These are phyloP conservation scores for Hycleus phaleratus DNA, from an alignment of 1,140 invertebrate genomes.

Conservation along the genomic window DNA sequence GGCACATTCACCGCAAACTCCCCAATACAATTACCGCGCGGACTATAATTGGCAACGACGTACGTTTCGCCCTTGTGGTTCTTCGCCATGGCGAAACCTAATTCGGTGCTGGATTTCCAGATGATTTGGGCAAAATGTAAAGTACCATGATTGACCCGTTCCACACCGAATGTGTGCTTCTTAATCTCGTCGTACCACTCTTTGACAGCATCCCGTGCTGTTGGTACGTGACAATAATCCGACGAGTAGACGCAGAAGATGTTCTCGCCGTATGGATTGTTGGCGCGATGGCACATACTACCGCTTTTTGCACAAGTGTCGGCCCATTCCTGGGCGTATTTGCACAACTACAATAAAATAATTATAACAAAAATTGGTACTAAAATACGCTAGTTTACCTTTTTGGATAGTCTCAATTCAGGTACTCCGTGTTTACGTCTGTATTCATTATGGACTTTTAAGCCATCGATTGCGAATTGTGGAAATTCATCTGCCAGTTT, in stretches of 20 bases:
- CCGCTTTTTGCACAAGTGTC: slow-evolving; percentile 62
- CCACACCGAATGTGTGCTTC: slow-evolving; percentile 52
- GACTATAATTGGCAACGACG: slow-evolving; percentile 73
- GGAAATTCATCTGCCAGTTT: slow-evolving; percentile 5
- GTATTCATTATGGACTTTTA: slow-evolving; percentile 72
- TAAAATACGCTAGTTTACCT: slow-evolving; percentile 45
- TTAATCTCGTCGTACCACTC: slow-evolving; percentile 64
- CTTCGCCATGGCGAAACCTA: slow-evolving; percentile 68
- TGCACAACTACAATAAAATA: slow-evolving; percentile 38
- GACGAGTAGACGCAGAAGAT: slow-evolving; percentile 62
- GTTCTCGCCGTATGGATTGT: slow-evolving; percentile 44
- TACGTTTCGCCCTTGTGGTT: slow-evolving; percentile 50
- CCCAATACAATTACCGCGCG: slow-evolving; percentile 72
- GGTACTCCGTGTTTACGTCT: slow-evolving; percentile 63
- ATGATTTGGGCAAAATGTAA: slow-evolving; percentile 69
- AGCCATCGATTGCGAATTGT: slow-evolving; percentile 52
- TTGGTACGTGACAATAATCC: slow-evolving; percentile 55
- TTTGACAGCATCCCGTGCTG: slow-evolving; percentile 54
- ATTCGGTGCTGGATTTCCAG: slow-evolving; percentile 63
- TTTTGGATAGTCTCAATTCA: slow-evolving; percentile 51
- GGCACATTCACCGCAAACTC: slow-evolving; percentile 62
- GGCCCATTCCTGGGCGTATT: slow-evolving; percentile 66
- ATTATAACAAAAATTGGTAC: not conserved
- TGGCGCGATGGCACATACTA: slow-evolving; percentile 53
- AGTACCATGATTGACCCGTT: slow-evolving; percentile 50